Conservation (phyloP, 1,140 invertebrate species). For the Bicyclus anynana region DNA sequence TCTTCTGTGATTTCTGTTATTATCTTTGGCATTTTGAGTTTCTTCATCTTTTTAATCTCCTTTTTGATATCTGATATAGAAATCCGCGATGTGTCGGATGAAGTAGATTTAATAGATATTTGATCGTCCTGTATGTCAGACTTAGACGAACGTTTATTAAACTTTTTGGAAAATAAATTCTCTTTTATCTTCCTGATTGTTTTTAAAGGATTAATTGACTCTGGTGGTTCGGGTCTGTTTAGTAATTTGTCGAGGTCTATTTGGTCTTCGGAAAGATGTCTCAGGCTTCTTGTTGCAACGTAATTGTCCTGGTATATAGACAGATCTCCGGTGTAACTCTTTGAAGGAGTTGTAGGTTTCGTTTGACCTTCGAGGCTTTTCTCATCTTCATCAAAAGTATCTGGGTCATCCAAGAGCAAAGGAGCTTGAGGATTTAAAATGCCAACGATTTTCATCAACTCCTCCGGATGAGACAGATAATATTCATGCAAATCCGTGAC, state of each 20-base stretch:
- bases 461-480: conserved; percentile 62
- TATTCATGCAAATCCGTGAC: conserved; percentile 58
- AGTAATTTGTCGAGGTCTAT: conserved; percentile 56
- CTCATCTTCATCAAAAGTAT: conserved; percentile 60
- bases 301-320: conserved; percentile 65
- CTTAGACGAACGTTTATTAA: conserved; percentile 43
- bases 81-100: conserved; percentile 66
- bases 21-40: conserved; percentile 73
- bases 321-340: conserved; percentile 50
- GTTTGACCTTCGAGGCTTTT: conserved; percentile 42
- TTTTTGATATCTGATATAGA: conserved; percentile 67
- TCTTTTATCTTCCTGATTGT: conserved; percentile 62
- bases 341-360: conserved; percentile 37
- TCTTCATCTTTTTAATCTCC: conserved; percentile 64
- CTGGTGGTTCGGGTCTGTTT: conserved; percentile 43
- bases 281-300: conserved; percentile 52
- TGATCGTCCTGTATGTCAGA: conserved; percentile 56
- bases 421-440: conserved; percentile 61
- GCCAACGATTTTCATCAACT: conserved; percentile 51
- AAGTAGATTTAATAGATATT: conserved; percentile 59
- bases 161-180: conserved; percentile 52
- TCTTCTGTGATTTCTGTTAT: conserved; percentile 77
- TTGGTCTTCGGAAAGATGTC: conserved; percentile 63
- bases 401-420: conserved; percentile 53
- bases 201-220: conserved; percentile 47